Evolutionary conservation across 2,113 vertebrate species (phyloP).

Genomic region (Typhlomys cinereus): DNA sequence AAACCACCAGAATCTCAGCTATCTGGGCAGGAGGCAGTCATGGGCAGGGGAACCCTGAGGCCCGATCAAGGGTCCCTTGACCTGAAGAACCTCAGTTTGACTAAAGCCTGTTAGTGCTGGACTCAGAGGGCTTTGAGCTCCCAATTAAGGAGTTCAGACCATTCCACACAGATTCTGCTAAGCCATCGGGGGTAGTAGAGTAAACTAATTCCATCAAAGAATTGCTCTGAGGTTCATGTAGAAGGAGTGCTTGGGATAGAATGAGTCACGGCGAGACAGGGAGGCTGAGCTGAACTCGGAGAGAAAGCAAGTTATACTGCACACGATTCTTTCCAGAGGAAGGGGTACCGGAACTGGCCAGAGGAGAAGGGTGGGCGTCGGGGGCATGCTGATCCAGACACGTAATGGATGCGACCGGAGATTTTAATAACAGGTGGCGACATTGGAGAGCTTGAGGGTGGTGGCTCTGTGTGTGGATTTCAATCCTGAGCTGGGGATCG

Average conservation of each 20-base stretch:
- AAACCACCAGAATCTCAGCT: not conserved
- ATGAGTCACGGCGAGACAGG: not conserved
- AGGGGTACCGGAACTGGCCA: not conserved
- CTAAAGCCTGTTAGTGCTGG: not conserved
- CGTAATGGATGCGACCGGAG: not conserved
- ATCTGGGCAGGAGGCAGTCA: not conserved
- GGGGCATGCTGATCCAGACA: not conserved
- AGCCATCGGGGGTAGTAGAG: not conserved
- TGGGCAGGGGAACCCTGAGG: fast-evolving
- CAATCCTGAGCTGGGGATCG: not conserved
- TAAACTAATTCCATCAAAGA: not conserved
- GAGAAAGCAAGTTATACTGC: not conserved
- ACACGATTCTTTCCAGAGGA: not conserved
- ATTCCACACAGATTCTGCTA: not conserved
- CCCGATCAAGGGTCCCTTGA: not conserved
- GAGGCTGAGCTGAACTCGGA: not conserved
- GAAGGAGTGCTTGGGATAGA: not conserved
- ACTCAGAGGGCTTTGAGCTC: not conserved
- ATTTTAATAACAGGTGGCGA: not conserved
- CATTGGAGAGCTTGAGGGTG: not conserved
- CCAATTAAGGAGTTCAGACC: not conserved
- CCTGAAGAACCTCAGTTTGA: not conserved
- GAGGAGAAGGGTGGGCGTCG: not conserved
- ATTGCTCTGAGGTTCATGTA: conserved; percentile 9
- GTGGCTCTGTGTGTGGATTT: not conserved